A percentile compares a stretch with the other conserved stretches of the same genome.
Evolutionary conservation across 2,797 vertebrate species (phyloP).

Genomic region (Ispidina lecontei): DNA sequence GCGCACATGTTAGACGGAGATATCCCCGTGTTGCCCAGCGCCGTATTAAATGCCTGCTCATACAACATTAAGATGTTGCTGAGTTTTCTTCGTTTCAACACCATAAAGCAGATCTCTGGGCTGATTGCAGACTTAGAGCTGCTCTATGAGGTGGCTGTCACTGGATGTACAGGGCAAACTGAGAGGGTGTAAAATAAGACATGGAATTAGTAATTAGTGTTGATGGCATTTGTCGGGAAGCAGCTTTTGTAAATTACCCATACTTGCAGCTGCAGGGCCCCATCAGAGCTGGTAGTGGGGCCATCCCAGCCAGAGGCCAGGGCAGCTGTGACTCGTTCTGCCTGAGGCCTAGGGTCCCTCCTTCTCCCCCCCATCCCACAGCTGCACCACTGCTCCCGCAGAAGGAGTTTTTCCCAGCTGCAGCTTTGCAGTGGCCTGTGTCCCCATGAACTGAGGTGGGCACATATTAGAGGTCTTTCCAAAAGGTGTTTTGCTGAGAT

Average conservation of each 20-base stretch:
- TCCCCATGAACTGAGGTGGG: rapidly evolving
- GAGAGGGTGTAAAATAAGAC: neutral
- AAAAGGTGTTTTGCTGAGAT: neutral
- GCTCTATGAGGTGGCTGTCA: neutral
- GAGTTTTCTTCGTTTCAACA: too few relatives aligned
- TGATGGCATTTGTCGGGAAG: neutral
- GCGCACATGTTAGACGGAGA: too few relatives aligned
- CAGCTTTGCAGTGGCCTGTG: too few relatives aligned
- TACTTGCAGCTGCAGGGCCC: neutral
- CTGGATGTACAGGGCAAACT: neutral
- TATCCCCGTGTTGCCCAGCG: too few relatives aligned
- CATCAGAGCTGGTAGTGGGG: rapidly evolving
- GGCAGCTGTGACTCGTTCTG: rapidly evolving
- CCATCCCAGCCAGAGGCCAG: too few relatives aligned
- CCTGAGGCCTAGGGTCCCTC: neutral
- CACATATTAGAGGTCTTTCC: neutral
- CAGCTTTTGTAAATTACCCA: neutral
- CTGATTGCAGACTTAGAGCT: neutral
- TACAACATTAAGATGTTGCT: too few relatives aligned
- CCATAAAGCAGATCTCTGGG: neutral
- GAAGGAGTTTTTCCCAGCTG: neutral
- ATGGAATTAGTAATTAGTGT: rapidly evolving
- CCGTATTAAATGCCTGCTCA: too few relatives aligned
- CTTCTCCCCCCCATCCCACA: neutral
- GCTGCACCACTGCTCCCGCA: neutral